A percentile compares a stretch with the other conserved stretches of the same genome.
Conservation (phyloP, 2,113 vertebrate species). For the Serilophus lunatus region DNA sequence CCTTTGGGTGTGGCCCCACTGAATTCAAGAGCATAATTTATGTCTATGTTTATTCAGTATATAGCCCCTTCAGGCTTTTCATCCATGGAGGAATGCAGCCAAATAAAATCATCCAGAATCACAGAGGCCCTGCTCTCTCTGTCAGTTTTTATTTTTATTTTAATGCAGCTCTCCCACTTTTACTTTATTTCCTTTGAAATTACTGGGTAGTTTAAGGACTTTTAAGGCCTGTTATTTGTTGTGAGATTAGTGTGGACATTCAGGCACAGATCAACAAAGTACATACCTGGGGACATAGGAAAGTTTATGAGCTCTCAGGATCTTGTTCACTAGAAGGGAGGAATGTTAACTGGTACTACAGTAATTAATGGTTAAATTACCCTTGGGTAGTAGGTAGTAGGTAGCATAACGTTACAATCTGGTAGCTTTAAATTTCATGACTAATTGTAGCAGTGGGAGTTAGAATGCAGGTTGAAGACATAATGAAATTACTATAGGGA, state of each 20-base stretch:
- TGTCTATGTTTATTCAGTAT: neutral
- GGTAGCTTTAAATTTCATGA: constrained; percentile 38
- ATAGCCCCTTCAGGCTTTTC: neutral
- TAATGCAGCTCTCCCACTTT: neutral
- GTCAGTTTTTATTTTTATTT: neutral
- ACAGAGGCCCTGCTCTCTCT: neutral
- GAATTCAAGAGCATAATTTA: neutral
- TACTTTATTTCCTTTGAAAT: neutral
- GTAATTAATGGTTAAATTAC: constrained; percentile 61
- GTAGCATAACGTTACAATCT: constrained; percentile 49
- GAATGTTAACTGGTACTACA: neutral
- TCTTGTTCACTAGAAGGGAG: neutral
- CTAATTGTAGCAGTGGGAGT: constrained; percentile 28
- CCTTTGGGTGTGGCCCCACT: neutral
- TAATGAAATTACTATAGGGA: constrained; percentile 46
- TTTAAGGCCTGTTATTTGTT: neutral
- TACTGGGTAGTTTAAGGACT: neutral
- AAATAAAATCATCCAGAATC: neutral
- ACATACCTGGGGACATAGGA: neutral
- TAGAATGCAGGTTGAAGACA: constrained; percentile 40
- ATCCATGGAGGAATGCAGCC: neutral
- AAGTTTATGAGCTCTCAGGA: neutral
- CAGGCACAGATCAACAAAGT: neutral
- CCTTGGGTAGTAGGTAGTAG: constrained; percentile 22
- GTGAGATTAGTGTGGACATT: neutral